Conservation (phyloP, 2,797 vertebrate genomes). For the Danio jaintianensis region DNA sequence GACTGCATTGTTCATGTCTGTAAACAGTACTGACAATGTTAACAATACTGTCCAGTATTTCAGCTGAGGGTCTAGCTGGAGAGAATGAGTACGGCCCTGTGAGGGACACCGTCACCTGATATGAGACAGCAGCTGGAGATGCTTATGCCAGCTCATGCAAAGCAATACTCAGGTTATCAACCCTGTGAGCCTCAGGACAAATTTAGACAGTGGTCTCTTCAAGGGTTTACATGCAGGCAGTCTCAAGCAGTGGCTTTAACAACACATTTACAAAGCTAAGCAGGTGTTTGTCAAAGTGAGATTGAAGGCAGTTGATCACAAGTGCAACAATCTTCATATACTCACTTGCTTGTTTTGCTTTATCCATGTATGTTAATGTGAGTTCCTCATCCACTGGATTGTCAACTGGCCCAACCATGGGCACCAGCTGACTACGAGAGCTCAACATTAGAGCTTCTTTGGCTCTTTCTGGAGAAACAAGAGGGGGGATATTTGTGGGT, state of each 20-base stretch:
- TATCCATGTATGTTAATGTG: conserved; percentile 89
- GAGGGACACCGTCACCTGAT: conserved; percentile 69
- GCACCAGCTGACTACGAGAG: conserved; percentile 86
- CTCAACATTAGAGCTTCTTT: conserved; percentile 80
- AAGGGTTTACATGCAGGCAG: conserved; percentile 48
- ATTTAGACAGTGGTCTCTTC: conserved; percentile 67
- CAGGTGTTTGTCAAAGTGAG: conserved; percentile 20
- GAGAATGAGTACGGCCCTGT: conserved; percentile 6
- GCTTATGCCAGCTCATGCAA: conserved; percentile 74
- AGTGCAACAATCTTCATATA: conserved; percentile 58
- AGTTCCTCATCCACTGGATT: conserved; percentile 91
- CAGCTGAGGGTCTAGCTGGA: conserved; percentile 12
- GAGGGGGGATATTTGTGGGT: conserved; percentile 65
- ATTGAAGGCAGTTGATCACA: not conserved
- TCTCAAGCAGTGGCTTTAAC: conserved; percentile 29
- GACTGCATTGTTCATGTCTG: conserved; percentile 1
- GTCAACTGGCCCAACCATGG: conserved; percentile 95
- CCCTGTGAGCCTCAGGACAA: conserved; percentile 66
- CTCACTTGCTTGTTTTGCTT: conserved; percentile 98
- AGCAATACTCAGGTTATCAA: conserved; percentile 71
- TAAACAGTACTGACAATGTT: conserved; percentile 30
- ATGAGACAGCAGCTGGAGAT: conserved; percentile 83
- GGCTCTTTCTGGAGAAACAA: conserved; percentile 82
- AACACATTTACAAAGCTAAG: conserved; percentile 36
- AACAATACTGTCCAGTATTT: not conserved